Percentiles rank a stretch among this genome's conserved stretches.
phyloP scores from a whole-genome alignment of 2,113 vertebrate species.

The Brachypodius melanocephalos region DNA sequence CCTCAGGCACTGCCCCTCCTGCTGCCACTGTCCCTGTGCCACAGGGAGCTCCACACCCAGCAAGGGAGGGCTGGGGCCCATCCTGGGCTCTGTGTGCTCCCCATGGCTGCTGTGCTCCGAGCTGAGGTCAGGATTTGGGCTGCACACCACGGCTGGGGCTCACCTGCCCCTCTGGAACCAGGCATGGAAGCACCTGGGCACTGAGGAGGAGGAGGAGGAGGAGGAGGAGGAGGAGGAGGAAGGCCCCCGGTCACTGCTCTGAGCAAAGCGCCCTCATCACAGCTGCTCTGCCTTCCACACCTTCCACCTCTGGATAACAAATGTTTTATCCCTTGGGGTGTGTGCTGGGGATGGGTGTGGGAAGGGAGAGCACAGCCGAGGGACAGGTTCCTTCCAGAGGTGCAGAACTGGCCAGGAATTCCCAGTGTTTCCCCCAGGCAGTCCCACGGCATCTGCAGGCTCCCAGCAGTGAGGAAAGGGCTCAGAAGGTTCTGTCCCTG shows the following conservation, averaged over 20 bases:
- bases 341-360: not conserved
- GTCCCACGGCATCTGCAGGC: not conserved
- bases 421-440: not conserved
- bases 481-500: not conserved
- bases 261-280: not conserved
- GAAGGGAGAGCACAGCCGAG: not conserved
- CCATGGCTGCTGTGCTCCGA: not conserved
- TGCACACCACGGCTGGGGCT: not conserved
- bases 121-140: not conserved
- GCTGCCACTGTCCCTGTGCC: not conserved
- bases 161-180: not conserved
- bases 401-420: not conserved
- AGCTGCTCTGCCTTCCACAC: not conserved
- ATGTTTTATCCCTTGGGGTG: not conserved
- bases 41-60: not conserved
- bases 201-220: not conserved
- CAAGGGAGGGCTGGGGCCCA: not conserved
- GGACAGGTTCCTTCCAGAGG: not conserved
- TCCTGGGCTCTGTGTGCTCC: not conserved
- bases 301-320: not conserved
- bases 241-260: not conserved
- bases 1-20: not conserved
- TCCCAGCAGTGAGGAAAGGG: not conserved
- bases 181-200: not conserved
- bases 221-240: not conserved